These are phyloP conservation scores for Syngnathus typhle DNA, from an alignment of 2,113 vertebrate species.

Conservation along the genomic window DNA sequence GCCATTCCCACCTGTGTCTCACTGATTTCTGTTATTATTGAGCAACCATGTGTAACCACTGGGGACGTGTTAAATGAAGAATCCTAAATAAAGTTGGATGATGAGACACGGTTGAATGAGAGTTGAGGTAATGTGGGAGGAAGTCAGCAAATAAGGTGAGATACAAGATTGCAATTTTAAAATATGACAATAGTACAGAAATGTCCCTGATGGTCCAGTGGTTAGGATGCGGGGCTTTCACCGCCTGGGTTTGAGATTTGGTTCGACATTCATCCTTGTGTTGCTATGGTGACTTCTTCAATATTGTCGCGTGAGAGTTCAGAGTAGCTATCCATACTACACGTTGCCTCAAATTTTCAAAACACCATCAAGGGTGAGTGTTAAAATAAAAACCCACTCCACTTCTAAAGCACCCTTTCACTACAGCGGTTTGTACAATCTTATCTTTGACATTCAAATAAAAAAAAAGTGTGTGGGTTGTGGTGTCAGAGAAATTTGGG, in stretches of 20 bases:
- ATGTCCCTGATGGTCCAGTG: background rate
- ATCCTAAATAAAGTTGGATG: slow-evolving; percentile 15
- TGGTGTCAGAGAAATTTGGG: background rate
- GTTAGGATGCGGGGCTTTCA: too few relatives aligned
- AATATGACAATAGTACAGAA: background rate
- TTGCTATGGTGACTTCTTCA: slow-evolving; percentile 33
- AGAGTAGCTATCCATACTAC: background rate
- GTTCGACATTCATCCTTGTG: slow-evolving; percentile 23
- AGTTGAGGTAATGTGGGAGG: slow-evolving; percentile 1
- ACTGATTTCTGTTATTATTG: slow-evolving; percentile 44
- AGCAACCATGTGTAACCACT: slow-evolving; percentile 11
- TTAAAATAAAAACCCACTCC: background rate
- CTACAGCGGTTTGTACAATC: background rate
- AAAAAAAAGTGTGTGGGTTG: background rate
- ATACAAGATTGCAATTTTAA: slow-evolving; percentile 4
- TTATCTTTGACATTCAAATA: background rate
- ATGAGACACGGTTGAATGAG: background rate
- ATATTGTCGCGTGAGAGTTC: slow-evolving; percentile 15
- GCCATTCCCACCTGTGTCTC: slow-evolving; percentile 27
- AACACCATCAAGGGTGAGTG: background rate
- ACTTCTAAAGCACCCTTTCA: background rate
- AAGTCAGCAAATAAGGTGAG: background rate
- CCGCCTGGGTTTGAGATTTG: slow-evolving; percentile 46
- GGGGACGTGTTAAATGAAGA: slow-evolving; percentile 26
- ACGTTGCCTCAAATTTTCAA: background rate